phyloP scores from a whole-genome alignment of 2,797 vertebrate genomes.

The Cheirogaleus major region DNA sequence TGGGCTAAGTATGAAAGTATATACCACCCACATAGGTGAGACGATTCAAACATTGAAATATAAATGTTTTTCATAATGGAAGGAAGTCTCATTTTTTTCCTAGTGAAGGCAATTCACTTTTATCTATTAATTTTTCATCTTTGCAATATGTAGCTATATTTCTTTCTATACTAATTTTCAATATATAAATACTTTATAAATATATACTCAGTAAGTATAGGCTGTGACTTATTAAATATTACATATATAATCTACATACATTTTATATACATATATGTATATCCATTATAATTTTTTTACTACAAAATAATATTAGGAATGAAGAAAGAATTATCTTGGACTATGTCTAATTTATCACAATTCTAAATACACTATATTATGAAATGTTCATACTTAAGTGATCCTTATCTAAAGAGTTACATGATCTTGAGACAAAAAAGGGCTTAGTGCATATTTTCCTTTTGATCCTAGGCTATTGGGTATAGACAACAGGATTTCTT shows the following conservation, averaged over 20 bases:
- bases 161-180: neutral
- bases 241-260: neutral
- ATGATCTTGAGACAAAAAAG: neutral
- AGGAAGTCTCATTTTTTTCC: neutral
- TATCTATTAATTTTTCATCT: neutral
- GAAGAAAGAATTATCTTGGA: neutral
- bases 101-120: neutral
- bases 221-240: neutral
- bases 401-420: neutral
- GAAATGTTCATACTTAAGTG: neutral
- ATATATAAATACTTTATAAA: neutral
- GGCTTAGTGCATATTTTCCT: neutral
- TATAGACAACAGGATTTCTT: neutral
- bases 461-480: neutral
- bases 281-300: neutral
- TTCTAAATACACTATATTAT: neutral
- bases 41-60: neutral
- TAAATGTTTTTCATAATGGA: neutral
- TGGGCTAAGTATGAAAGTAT: neutral
- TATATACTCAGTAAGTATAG: neutral
- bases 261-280: neutral
- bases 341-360: neutral
- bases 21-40: neutral
- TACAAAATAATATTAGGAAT: slow-evolving; percentile 12
- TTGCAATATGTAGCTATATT: neutral